Base-by-base conservation (phyloP, 1,140 invertebrate genomes). In the Chymomyza costata region DNA sequence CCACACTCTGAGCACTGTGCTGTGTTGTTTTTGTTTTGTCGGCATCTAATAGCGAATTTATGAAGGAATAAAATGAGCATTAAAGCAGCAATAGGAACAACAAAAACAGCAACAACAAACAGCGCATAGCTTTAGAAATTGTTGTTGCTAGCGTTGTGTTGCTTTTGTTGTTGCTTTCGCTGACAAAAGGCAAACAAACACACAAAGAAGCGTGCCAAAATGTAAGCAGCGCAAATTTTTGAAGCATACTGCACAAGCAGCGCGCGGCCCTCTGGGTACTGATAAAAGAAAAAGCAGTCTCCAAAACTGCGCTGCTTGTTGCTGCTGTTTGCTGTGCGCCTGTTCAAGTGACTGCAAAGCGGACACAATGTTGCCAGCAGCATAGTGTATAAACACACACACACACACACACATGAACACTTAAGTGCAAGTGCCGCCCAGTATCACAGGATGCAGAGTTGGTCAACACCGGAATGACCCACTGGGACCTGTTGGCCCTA, bases 51-150 rank as follows among this genome's bases (percentile, higher is more conserved):
- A 63, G 54, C 48, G 62, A 78, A 56, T 80, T 71, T 71, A 71
- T 78, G 63, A 78, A 78, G 67, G 71, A 78, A 78, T 78, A 80
- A 78, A 78, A 80, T 66, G 54, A 76, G 62, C 58, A 78, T 76
- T 76, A 76, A 76, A 70, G 6, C 14, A 13, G 14, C n/a, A n/a
- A n/a, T n/a, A n/a, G n/a, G n/a, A n/a, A n/a, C n/a, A n/a, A n/a
- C n/a, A n/a, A n/a, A n/a, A n/a, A n/a, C n/a, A n/a, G n/a, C n/a
- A n/a, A n/a, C n/a, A n/a, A n/a, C n/a, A n/a, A n/a, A n/a, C 34
- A 45, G n/a, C 31, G 32, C 19, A 35, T 6, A 56, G 45, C 25
- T 47, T 53, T 47, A 28, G 31, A 59, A 59, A 59, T 18, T 45
- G 19, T 65, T 50, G 44, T 41, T 13, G 25, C 13, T 18, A 52